Base-by-base conservation (phyloP, 2,888 invertebrate genomes). In the Hemaris fuciformis region DNA sequence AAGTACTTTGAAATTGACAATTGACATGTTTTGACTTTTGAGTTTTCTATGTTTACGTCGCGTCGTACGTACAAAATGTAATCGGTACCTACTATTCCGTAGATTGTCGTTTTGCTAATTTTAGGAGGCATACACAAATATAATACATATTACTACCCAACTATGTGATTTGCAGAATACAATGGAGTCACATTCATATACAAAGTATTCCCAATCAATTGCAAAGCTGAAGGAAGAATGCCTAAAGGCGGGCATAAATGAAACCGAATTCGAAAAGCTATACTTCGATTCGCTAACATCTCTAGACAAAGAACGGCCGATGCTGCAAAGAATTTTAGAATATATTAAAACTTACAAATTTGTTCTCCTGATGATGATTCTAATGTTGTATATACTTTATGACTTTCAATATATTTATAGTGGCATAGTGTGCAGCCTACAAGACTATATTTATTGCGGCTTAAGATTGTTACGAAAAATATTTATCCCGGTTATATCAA, bases 391-490 rank as follows among this genome's bases (percentile, higher is more conserved):
- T 31, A 8, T 8, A 13, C 22, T 22, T 27, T 53, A 31, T 18
- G 53, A 53, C 53, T 31, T 53, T 10, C 53, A 94, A 76, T 92
- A 94, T 22, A 93, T 95, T 10, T 94, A 95, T 66, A 95, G 94
- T 80, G 93, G 94, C 70, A 85, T 96, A 68, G 87, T 96, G 69
- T 94, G 96, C 80, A 95, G 96, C 85, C 91, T 96, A 23, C 97
- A 97, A 84, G 95, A 96, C 63, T 94, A 95, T 73, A 96, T 97
- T 71, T 97, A 97, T 89, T 97, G 97, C 8, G 95, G 95, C 10
- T 93, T 97, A 85, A 95, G 95, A 74, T 81, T 95, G 27, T 89
- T 97, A 77, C 93, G 97, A 62, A 94, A 94, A 72, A 76, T 96
- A 68, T 95, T 96, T 57, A 94, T 97, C 73, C 97, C 97, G n/a